Percentiles rank a stretch among this genome's conserved stretches.
These are phyloP conservation scores for Osedax fenrisi DNA, from an alignment of 2,888 invertebrate species.

Conservation along the genomic window DNA sequence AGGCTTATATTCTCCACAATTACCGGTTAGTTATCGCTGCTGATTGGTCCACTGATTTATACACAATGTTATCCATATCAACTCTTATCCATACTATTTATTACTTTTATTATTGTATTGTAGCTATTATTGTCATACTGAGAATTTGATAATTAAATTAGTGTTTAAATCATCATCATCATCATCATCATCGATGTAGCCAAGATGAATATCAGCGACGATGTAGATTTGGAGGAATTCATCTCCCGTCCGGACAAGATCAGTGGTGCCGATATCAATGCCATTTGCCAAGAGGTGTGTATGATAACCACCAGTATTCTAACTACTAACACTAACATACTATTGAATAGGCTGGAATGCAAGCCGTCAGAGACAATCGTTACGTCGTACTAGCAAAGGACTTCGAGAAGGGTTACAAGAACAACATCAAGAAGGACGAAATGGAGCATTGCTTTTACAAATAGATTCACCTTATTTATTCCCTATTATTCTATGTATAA, in stretches of 20 bases:
- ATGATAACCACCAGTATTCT: neutral
- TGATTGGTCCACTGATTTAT: neutral
- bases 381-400: conserved; percentile 97
- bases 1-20: conserved; percentile 94
- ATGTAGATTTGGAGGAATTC: conserved; percentile 96
- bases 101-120: no score
- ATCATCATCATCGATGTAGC: no score
- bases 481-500: no score
- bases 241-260: conserved; percentile 96
- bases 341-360: conserved; percentile 98
- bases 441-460: conserved; percentile 99
- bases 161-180: no score
- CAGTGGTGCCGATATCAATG: conserved; percentile 97
- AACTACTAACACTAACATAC: no score
- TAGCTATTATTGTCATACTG: no score
- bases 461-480: conserved; percentile 60
- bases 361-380: conserved; percentile 94
- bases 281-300: conserved; percentile 83
- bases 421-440: conserved; percentile 97
- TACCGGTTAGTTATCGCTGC: conserved; percentile 54
- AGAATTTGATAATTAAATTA: no score
- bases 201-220: conserved; percentile 63
- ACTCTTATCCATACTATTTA: no score
- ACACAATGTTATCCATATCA: no score
- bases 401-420: conserved; percentile 98